These are phyloP conservation scores for Anomalospiza imberbis DNA, from an alignment of 2,797 vertebrate genomes.

Conservation along the genomic window DNA sequence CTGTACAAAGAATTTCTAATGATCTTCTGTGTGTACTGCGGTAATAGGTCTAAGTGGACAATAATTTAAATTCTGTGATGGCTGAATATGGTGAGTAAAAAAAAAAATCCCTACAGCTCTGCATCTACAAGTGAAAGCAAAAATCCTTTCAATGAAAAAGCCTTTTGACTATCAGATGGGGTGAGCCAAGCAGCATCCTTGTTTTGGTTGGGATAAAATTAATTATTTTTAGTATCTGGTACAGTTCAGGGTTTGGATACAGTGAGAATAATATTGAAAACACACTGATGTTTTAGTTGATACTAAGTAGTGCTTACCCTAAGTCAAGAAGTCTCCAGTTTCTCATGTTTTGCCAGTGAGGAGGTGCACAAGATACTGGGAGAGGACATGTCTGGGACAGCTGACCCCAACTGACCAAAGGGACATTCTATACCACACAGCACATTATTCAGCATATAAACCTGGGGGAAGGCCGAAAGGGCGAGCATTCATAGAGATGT, in stretches of 20 bases:
- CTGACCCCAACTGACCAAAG: neutral
- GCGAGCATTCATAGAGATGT: neutral
- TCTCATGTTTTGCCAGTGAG: neutral
- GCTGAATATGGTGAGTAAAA: neutral
- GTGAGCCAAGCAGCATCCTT: neutral
- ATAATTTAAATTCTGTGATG: neutral
- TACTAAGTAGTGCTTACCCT: neutral
- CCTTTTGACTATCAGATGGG: neutral
- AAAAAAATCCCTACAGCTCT: neutral
- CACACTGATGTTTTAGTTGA: neutral
- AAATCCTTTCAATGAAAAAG: neutral
- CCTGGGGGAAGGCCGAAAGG: too few relatives aligned
- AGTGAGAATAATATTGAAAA: neutral
- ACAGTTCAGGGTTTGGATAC: neutral
- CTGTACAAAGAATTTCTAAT: neutral
- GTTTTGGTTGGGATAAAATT: neutral
- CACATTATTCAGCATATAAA: neutral
- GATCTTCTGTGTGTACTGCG: neutral
- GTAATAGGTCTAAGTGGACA: neutral
- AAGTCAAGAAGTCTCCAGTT: neutral
- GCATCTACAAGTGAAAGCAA: neutral
- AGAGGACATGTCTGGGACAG: neutral
- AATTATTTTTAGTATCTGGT: neutral
- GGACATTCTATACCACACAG: neutral
- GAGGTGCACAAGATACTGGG: neutral